Evolutionary conservation across 2,888 invertebrate species (phyloP).

Genomic region (Drosophila austrosaltans): DNA sequence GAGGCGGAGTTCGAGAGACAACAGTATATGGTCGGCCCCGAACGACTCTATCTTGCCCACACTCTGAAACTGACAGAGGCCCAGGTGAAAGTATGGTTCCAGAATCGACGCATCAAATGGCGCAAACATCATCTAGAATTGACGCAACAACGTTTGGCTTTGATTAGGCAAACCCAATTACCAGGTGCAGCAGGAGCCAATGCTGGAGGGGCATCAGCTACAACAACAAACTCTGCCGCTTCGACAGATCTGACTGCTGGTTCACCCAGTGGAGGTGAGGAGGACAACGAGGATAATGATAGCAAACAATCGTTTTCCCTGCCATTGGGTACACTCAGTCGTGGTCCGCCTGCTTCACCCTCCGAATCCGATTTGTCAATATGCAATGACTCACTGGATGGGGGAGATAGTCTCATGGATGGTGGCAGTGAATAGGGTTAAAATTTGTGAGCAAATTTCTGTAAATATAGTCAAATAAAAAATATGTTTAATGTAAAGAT

Average conservation of each 20-base stretch:
- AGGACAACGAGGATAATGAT: constrained; percentile 79
- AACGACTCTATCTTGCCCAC: constrained; percentile 93
- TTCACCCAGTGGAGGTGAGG: constrained; percentile 73
- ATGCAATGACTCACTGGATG: constrained; percentile 82
- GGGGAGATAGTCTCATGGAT: constrained; percentile 82
- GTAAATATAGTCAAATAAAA: constrained; percentile 71
- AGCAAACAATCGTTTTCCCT: constrained; percentile 72
- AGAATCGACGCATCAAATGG: constrained; percentile 96
- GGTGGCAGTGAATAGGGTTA: constrained; percentile 81
- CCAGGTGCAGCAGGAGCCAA: constrained; percentile 48
- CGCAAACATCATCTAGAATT: constrained; percentile 96
- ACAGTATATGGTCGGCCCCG: constrained; percentile 99
- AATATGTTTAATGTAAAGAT: constrained; percentile 45
- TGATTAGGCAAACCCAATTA: constrained; percentile 83
- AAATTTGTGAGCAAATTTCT: constrained; percentile 34
- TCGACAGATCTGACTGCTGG: constrained; percentile 44
- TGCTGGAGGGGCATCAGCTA: constrained; percentile 8
- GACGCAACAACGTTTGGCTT: constrained; percentile 92
- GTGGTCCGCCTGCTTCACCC: constrained; percentile 40
- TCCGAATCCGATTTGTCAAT: constrained; percentile 83
- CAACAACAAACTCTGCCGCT: constrained; percentile 23
- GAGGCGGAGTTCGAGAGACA: constrained; percentile 98
- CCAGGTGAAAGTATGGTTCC: constrained; percentile 96
- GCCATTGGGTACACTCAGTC: constrained; percentile 63
- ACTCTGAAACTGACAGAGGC: constrained; percentile 83